Conservation (phyloP, 2,113 vertebrate species). For the Chionis minor region DNA sequence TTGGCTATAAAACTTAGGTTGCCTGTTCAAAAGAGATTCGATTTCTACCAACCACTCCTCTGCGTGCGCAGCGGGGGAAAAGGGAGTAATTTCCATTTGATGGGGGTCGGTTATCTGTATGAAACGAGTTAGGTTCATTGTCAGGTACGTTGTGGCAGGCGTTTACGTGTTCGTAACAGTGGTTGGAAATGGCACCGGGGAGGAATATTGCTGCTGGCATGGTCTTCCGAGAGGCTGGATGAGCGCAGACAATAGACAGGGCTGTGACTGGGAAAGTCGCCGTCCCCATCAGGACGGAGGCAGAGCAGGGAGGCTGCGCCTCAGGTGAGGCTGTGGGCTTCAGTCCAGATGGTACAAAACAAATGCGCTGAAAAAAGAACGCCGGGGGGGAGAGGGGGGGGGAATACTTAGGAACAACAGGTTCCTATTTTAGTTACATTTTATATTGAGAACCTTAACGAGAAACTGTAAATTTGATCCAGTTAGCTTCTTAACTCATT, state of each 20-base stretch:
- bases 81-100: background rate
- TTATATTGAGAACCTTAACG: background rate
- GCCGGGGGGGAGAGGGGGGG: background rate
- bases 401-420: background rate
- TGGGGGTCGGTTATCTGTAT: background rate
- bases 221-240: background rate
- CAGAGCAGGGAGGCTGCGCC: background rate
- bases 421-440: background rate
- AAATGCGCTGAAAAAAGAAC: background rate
- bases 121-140: background rate
- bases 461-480: conserved; percentile 3
- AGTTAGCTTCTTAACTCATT: background rate
- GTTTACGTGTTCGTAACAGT: background rate
- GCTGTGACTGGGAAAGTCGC: background rate
- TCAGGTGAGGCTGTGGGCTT: background rate
- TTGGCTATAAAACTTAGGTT: background rate
- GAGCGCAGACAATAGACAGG: background rate
- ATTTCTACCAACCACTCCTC: background rate
- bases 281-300: background rate
- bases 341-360: fast-evolving
- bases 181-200: background rate
- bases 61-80: fast-evolving
- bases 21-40: background rate
- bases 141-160: background rate
- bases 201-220: background rate